These are phyloP conservation scores for Gryllus longicercus DNA, from an alignment of 2,888 invertebrate genomes.

Conservation along the genomic window DNA sequence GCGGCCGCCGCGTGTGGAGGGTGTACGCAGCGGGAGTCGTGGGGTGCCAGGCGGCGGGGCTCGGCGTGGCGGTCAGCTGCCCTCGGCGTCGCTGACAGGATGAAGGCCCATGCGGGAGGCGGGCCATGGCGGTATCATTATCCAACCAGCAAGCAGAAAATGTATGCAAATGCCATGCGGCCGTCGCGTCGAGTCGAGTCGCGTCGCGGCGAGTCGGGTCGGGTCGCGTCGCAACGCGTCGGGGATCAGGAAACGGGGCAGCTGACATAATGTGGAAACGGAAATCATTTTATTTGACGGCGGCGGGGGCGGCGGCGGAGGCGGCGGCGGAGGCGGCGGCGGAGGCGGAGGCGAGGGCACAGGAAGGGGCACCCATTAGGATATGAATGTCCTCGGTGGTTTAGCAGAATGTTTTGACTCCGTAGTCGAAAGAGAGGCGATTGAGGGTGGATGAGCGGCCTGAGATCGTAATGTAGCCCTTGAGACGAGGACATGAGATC, in stretches of 20 bases:
- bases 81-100: neutral
- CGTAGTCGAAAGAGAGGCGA: no score
- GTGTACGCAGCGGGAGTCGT: neutral
- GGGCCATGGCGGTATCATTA: slow-evolving; percentile 11
- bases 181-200: neutral
- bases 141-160: slow-evolving; percentile 11
- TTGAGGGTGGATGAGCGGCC: no score
- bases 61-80: neutral
- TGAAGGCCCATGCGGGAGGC: neutral
- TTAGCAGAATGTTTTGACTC: no score
- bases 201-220: no score
- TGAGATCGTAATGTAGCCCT: no score
- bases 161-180: neutral
- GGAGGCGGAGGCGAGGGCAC: neutral
- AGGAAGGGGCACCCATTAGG: neutral
- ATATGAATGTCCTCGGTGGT: no score
- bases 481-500: no score
- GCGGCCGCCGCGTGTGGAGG: neutral
- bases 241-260: neutral
- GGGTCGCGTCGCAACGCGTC: no score
- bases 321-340: neutral
- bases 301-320: neutral
- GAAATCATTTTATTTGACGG: neutral
- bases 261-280: slow-evolving; percentile 3
- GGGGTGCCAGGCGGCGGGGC: neutral